These are phyloP conservation scores for Etheostoma perlongum DNA, from an alignment of 2,797 vertebrate genomes.

Conservation along the genomic window DNA sequence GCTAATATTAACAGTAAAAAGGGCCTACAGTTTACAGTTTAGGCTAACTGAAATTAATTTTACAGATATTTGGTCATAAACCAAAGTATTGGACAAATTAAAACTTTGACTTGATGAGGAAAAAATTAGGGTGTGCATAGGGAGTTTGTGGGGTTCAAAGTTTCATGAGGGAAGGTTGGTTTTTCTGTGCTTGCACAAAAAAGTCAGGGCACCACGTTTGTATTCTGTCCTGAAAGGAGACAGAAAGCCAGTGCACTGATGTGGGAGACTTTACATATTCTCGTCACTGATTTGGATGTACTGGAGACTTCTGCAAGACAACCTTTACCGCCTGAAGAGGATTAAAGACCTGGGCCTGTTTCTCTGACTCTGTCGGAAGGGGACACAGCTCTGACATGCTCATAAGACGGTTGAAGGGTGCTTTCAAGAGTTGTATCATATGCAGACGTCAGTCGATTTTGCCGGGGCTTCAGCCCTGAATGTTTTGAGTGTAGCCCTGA, in stretches of 20 bases:
- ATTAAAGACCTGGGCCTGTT: constrained; percentile 23
- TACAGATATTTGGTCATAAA: constrained; percentile 1
- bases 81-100: background rate
- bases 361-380: constrained; percentile 3
- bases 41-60: background rate
- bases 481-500: no score
- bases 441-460: no score
- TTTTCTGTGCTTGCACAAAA: constrained; percentile 18
- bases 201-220: constrained; percentile 25
- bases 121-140: constrained; percentile 3
- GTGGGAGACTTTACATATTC: constrained; percentile 30
- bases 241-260: background rate
- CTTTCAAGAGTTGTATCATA: no score
- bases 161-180: constrained; percentile 1
- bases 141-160: constrained; percentile 20
- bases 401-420: background rate
- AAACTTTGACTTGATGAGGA: background rate
- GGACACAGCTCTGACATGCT: background rate
- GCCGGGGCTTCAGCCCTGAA: no score
- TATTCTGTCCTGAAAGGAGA: constrained; percentile 33
- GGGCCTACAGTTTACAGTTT: background rate
- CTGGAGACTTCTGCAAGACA: constrained; percentile 14
- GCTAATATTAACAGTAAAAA: background rate
- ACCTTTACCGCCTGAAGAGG: constrained; percentile 7
- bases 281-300: constrained; percentile 26